These are phyloP conservation scores for Dendroctonus valens DNA, from an alignment of 1,140 invertebrate species.

Conservation along the genomic window DNA sequence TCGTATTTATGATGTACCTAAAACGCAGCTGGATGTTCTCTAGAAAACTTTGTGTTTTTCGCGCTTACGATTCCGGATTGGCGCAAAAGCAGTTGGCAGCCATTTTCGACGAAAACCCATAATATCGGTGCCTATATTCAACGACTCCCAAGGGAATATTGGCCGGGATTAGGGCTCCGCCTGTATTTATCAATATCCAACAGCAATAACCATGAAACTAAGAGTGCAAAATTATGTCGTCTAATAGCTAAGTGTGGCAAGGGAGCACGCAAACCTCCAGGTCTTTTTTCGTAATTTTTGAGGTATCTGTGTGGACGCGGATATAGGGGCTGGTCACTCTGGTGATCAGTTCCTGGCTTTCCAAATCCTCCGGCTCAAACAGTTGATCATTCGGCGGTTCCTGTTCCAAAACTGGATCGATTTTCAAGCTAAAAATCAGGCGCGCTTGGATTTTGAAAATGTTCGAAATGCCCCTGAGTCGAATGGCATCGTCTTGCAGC, in stretches of 20 bases:
- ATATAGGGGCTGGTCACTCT: no score
- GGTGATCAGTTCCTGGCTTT: no score
- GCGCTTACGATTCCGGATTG: not conserved
- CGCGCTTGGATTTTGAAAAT: not conserved
- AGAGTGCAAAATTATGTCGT: no score
- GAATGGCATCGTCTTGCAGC: not conserved
- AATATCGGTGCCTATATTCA: not conserved
- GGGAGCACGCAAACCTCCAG: no score
- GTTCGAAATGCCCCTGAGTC: not conserved
- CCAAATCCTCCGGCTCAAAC: no score
- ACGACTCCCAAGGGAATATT: not conserved
- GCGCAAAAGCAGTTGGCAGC: not conserved
- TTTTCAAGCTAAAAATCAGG: not conserved
- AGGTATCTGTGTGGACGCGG: no score
- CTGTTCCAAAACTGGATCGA: not conserved
- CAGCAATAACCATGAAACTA: no score
- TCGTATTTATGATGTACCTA: not conserved
- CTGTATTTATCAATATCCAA: not conserved
- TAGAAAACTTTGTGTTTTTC: not conserved
- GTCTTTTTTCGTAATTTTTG: no score
- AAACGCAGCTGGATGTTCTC: not conserved
- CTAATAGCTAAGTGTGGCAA: no score
- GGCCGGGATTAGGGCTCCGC: not conserved
- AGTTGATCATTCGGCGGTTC: not conserved
- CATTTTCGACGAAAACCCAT: conserved; percentile 2